A percentile compares a stretch with the other conserved stretches of the same genome.
phyloP scores from a whole-genome alignment of 2,113 vertebrate genomes.

The Calypte anna region DNA sequence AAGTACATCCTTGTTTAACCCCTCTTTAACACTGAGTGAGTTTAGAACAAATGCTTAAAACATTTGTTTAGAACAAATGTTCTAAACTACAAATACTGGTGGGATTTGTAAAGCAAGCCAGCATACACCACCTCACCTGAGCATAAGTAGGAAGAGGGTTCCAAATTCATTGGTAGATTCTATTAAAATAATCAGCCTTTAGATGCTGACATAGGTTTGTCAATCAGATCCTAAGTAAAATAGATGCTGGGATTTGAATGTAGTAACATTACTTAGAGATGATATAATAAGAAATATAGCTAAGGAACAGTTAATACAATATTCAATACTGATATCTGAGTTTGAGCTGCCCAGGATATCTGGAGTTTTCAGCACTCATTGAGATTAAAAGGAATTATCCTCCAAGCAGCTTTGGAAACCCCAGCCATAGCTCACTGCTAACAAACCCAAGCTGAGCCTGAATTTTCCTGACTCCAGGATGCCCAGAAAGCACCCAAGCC shows the following conservation, averaged over 20 bases:
- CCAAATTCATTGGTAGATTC: not conserved
- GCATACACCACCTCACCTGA: not conserved
- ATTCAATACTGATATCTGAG: not conserved
- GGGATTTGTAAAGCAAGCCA: not conserved
- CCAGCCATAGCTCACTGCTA: not conserved
- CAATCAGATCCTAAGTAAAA: not conserved
- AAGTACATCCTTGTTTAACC: not conserved
- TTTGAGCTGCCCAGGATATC: not conserved
- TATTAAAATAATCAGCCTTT: not conserved
- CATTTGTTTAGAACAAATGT: not conserved
- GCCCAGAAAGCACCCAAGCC: not conserved
- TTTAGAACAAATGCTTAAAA: not conserved
- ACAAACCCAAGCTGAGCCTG: not conserved
- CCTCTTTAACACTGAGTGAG: not conserved
- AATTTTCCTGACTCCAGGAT: accelerated
- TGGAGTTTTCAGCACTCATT: not conserved
- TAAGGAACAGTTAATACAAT: not conserved
- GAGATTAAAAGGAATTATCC: not conserved
- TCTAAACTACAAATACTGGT: no score
- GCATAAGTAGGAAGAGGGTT: not conserved
- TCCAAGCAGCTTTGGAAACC: not conserved
- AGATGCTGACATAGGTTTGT: not conserved
- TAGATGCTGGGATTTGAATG: not conserved
- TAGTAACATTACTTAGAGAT: not conserved
- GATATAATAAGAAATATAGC: not conserved